Evolutionary conservation across 1,140 invertebrate genomes (phyloP).

Genomic region (Drosophila takahashii): DNA sequence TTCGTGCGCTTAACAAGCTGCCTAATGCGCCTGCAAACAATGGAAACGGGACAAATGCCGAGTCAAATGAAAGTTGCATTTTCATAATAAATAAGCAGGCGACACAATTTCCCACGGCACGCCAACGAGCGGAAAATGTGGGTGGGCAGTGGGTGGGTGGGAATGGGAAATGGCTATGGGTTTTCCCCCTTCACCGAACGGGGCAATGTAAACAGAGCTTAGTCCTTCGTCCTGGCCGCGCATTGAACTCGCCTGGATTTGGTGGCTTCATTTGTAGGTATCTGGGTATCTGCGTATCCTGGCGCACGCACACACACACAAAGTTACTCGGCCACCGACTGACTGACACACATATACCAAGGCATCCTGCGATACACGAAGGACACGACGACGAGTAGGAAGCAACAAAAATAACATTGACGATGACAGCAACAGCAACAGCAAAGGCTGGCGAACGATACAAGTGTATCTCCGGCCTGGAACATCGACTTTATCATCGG

Average conservation of each 20-base stretch:
- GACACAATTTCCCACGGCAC: conserved; percentile 52
- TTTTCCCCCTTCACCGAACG: not conserved
- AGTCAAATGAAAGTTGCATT: conserved; percentile 51
- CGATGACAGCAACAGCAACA: conserved; percentile 44
- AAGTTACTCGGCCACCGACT: conserved; percentile 66
- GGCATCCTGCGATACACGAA: conserved; percentile 26
- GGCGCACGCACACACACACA: conserved; percentile 41
- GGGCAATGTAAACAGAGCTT: conserved; percentile 69
- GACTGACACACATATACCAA: conserved; percentile 79
- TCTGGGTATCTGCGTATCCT: conserved; percentile 59
- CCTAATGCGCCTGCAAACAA: conserved; percentile 32
- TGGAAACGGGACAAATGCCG: conserved; percentile 40
- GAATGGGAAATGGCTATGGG: not conserved
- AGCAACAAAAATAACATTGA: conserved; percentile 82
- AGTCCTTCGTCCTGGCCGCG: conserved; percentile 53
- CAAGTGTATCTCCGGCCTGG: conserved; percentile 73
- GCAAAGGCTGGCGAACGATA: conserved; percentile 53
- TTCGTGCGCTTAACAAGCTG: conserved; percentile 27
- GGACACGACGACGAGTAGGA: conserved; percentile 58
- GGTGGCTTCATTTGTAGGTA: conserved; percentile 48
- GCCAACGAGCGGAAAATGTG: conserved; percentile 22
- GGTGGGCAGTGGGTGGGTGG: too few species aligned
- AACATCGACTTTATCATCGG: conserved; percentile 79
- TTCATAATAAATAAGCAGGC: conserved; percentile 53
- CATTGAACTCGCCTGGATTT: conserved; percentile 67